phyloP scores from a whole-genome alignment of 1,140 invertebrate species.

The Melipona quadrifasciata region DNA sequence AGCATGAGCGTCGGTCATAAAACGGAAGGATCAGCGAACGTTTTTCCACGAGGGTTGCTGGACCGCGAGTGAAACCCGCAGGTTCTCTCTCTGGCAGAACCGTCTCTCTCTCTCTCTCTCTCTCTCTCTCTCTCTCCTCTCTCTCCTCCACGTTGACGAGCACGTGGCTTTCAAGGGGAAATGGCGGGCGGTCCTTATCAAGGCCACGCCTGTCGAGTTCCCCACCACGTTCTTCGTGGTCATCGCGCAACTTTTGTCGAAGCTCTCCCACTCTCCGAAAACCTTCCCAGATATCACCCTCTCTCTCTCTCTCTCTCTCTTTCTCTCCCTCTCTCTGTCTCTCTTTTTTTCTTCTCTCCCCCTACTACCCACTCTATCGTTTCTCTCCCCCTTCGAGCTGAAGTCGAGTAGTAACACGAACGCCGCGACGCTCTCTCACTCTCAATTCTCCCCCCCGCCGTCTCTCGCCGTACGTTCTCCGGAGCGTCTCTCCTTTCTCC shows the following conservation, averaged over 20 bases:
- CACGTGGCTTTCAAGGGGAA: conserved; percentile 70
- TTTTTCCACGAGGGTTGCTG: not conserved
- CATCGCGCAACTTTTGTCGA: conserved; percentile 66
- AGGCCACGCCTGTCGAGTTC: conserved; percentile 61
- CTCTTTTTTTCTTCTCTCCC: not conserved
- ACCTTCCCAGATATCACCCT: conserved; percentile 37
- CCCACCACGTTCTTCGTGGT: conserved; percentile 58
- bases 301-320: conserved; percentile 7
- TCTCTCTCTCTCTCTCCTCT: not conserved
- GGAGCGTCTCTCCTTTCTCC: conserved; percentile 43
- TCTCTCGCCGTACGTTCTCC: not conserved
- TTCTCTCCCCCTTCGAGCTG: conserved; percentile 3
- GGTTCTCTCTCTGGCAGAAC: conserved; percentile 12
- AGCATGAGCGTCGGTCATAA: not conserved
- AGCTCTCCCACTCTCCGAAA: conserved; percentile 57
- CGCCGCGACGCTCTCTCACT: conserved; percentile 7
- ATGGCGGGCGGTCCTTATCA: conserved; percentile 57
- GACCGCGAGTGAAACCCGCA: not conserved
- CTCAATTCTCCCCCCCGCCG: not conserved
- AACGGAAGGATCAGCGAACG: not conserved
- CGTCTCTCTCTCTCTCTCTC: not conserved
- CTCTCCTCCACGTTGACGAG: conserved; percentile 44
- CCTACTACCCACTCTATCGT: not conserved
- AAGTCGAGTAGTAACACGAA: not conserved
- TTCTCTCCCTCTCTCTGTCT: not conserved